Base-by-base conservation (phyloP, 2,888 invertebrate species). In the Xestia xanthographa region DNA sequence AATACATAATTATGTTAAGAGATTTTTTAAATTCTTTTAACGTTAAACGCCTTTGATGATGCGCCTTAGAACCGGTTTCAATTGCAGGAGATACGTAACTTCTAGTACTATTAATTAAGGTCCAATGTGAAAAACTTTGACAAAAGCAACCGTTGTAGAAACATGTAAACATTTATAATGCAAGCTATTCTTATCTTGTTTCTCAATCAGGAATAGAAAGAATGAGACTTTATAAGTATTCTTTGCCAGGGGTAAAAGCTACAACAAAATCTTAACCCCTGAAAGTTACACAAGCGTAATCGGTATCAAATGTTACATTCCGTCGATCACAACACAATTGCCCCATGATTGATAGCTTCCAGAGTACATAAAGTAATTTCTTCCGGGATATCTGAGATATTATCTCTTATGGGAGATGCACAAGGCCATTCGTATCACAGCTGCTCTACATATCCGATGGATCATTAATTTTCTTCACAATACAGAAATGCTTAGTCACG, bases 401-500 rank as follows among this genome's bases (percentile, higher is more conserved):
- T 73, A 58, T 73, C 11, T 73, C 53, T 22, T 69, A 41, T 34
- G 43, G 58, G 45, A 82, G 50, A 70, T 79, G 71, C 71, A 83
- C 84, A 83, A 80, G 79, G 84, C 79, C 70, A 66, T 48, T 80
- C 26, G 53, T 79, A 83, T 45, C 60, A 66, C 80, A 83, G 66
- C 84, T 80, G 79, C 71, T 80, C 71, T 80, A 79, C 80, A 79
- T 80, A 80, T 62, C 60, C 12, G n/a, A 66, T 66, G 53, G 71
- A 71, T 79, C 84, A 79, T 80, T 79, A 79, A 80, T 83, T 80
- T 56, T 80, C 29, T 60, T 78, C 58, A 79, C 66, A 66, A 70
- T 70, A 70, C 41, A 79, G 60, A 80, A 66, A 62, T 6, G 79
- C 84, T 41, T 0, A 22, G 48, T 80, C 80, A 83, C 1, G 71